Conservation (phyloP, 2,797 vertebrate species). For the Trachurus trachurus region DNA sequence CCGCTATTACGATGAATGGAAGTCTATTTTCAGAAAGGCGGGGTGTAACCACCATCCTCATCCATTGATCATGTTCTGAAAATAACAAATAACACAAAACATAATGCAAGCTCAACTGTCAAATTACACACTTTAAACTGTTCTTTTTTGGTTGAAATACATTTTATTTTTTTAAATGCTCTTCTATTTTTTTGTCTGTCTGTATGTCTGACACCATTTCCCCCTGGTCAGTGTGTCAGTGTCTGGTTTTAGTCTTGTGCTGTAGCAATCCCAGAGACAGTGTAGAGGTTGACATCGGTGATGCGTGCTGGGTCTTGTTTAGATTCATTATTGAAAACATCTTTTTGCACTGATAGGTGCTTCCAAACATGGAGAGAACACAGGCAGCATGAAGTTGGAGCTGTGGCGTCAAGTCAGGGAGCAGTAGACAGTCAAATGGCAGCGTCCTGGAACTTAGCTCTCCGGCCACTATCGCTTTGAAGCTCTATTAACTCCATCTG, state of each 20-base stretch:
- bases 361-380: slow-evolving; percentile 37
- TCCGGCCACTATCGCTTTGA: slow-evolving; percentile 19
- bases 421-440: slow-evolving; percentile 34
- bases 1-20: too few species aligned
- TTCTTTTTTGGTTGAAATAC: slow-evolving; percentile 4
- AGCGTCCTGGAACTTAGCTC: slow-evolving; percentile 36
- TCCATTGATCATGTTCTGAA: too few species aligned
- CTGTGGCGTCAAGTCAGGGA: background rate
- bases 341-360: slow-evolving; percentile 32
- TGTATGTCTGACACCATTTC: too few species aligned
- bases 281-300: background rate
- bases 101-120: slow-evolving; percentile 28
- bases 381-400: slow-evolving; percentile 38
- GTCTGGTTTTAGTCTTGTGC: too few species aligned
- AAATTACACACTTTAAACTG: slow-evolving; percentile 21
- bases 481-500: slow-evolving; percentile 48
- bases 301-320: slow-evolving; percentile 48
- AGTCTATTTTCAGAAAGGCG: too few species aligned
- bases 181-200: too few species aligned
- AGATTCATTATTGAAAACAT: slow-evolving; percentile 44
- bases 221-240: too few species aligned
- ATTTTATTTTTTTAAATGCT: background rate
- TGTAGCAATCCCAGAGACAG: too few species aligned
- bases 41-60: too few species aligned
- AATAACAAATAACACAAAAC: slow-evolving; percentile 16